Conservation (phyloP, 2,888 invertebrate species). For the Tridacna crocea region DNA sequence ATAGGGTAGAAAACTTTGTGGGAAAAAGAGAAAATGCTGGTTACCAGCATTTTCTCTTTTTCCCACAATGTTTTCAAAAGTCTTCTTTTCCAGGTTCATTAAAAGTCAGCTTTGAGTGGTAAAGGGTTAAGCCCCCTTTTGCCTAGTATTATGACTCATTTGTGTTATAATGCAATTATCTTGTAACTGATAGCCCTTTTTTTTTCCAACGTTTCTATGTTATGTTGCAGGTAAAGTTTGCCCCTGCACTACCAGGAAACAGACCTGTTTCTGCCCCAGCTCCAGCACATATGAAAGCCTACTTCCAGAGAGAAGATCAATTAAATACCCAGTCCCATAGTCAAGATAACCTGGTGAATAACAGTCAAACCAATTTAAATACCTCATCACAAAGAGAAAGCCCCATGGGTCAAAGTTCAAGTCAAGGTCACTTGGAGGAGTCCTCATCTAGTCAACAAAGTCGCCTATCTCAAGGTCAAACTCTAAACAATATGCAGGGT, state of each 20-base stretch:
- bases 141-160: too few relatives aligned
- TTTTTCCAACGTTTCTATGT: too few relatives aligned
- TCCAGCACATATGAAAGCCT: constrained; percentile 58
- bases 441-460: constrained; percentile 72
- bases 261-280: constrained; percentile 60
- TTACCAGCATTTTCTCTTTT: neutral
- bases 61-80: constrained; percentile 10
- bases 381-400: constrained; percentile 62
- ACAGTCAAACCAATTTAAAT: constrained; percentile 44
- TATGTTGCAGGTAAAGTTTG: constrained; percentile 39
- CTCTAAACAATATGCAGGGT: neutral
- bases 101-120: too few relatives aligned
- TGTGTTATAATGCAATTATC: too few relatives aligned
- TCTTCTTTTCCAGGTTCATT: too few relatives aligned
- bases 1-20: neutral
- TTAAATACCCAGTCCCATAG: constrained; percentile 39
- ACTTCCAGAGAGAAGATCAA: constrained; percentile 44
- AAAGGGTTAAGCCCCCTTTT: too few relatives aligned
- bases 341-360: constrained; percentile 51
- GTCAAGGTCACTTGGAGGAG: constrained; percentile 69
- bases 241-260: constrained; percentile 15
- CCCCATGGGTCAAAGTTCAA: constrained; percentile 79
- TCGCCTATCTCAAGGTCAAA: constrained; percentile 46
- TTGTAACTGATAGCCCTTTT: too few relatives aligned
- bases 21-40: neutral